Conservation (phyloP, 2,113 vertebrate species). For the Ctenomys sociabilis region DNA sequence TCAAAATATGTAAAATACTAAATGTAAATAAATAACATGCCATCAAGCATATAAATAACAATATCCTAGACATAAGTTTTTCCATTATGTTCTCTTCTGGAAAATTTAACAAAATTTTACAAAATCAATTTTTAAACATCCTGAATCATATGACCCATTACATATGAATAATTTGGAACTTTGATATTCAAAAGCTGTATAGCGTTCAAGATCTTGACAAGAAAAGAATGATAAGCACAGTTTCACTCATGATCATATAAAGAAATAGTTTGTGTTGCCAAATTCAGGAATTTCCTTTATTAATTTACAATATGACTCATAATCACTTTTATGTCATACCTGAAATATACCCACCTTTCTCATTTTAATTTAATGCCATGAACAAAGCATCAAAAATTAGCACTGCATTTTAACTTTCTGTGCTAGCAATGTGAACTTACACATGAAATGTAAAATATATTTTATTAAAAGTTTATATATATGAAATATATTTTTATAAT, state of each 20-base stretch:
- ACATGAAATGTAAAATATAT: background rate
- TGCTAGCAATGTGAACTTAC: background rate
- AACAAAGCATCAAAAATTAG: background rate
- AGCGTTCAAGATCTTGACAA: background rate
- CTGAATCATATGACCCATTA: background rate
- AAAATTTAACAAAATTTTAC: background rate
- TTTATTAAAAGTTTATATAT: background rate
- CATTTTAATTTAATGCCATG: background rate
- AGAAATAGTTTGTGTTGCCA: background rate
- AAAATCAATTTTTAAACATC: background rate
- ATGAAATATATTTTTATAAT: background rate
- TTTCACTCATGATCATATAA: background rate
- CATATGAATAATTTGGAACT: background rate
- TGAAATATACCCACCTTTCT: background rate
- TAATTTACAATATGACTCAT: background rate
- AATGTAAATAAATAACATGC: background rate
- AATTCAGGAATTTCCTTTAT: background rate
- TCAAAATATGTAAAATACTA: background rate
- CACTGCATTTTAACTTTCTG: background rate
- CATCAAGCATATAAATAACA: background rate
- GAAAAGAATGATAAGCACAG: background rate
- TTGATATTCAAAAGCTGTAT: background rate
- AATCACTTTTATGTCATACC: background rate
- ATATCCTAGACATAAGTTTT: background rate
- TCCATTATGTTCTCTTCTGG: background rate